Evolutionary conservation across 1,140 invertebrate species (phyloP), one percentile per base, ranked within the genome.

Genomic region (Anastrepha obliqua): DNA sequence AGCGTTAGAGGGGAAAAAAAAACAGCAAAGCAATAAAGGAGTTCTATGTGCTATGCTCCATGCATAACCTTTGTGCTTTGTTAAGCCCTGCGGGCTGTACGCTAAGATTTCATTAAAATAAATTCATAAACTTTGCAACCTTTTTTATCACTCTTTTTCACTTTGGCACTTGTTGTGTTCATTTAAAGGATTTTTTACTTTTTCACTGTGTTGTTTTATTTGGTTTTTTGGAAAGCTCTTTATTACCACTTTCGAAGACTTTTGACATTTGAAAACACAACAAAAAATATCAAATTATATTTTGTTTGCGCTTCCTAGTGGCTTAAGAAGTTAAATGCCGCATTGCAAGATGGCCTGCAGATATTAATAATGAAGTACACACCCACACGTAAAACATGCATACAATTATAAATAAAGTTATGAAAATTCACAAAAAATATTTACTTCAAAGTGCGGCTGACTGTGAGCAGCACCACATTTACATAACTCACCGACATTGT

Each of bases 401-500:
- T 62, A 62, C 39, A 42, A 29, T 39, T 67, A 13, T 67, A 29
- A 42, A 4, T 42, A 13, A 67, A 20, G 39, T 67, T 74, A 15
- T 11, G 4, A 47, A 70, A 70, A 70, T 39, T 39, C 29, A 17
- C 6, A 74, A 74, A 74, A 74, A 74, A 42, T 0, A 74, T 11
- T 74, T 44, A 74, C 67, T 74, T 74, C 67, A 74, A 74, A 74
- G 42, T 44, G 67, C 42, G 13, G 42, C 44, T 74, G 39, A 17
- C 11, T 17, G 13, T 17, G 67, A 11, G 44, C 29, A 74, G 67
- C 42, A 42, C 67, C 5, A 17, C 67, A 74, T 74, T 74, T 74
- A 74, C 67, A 74, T 74, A 74, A 74, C 67, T 74, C 42, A 44
- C 67, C 67, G 39, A 74, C 67, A 74, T 74, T 74, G 67, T 74